These are phyloP conservation scores for Zelostemma sp. DNA, from an alignment of 1,140 invertebrate species.

Conservation along the genomic window DNA sequence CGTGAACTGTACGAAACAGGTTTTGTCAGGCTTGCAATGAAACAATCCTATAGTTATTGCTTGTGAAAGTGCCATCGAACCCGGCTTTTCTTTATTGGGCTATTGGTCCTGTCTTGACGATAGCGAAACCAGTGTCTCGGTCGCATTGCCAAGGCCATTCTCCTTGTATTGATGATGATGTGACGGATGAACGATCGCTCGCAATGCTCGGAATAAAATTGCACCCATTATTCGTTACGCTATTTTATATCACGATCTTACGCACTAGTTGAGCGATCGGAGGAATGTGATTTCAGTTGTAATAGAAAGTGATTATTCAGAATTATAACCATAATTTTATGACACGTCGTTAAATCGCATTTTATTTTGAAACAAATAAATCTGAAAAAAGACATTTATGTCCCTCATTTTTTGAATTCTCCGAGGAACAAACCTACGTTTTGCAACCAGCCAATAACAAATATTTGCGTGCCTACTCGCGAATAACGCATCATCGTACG, in stretches of 20 bases:
- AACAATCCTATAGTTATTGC: conserved; percentile 51
- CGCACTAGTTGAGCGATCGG: too few species aligned
- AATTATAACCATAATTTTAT: background rate
- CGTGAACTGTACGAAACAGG: conserved; percentile 48
- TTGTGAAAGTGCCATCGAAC: conserved; percentile 67
- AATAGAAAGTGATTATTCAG: too few species aligned
- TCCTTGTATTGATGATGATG: conserved; percentile 12
- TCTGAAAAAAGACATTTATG: background rate
- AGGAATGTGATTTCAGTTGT: too few species aligned
- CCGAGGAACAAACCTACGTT: background rate
- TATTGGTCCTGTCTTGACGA: conserved; percentile 41
- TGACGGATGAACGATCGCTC: conserved; percentile 6
- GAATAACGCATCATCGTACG: too few species aligned
- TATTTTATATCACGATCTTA: too few species aligned
- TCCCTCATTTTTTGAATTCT: background rate
- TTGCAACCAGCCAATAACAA: too few species aligned
- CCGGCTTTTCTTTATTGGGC: conserved; percentile 45
- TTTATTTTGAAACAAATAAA: background rate
- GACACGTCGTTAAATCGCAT: background rate
- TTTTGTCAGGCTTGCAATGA: conserved; percentile 42
- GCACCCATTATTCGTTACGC: too few species aligned
- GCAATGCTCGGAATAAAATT: background rate
- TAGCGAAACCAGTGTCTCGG: conserved; percentile 44
- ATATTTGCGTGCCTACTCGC: too few species aligned
- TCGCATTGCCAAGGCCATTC: conserved; percentile 64